Evolutionary conservation across 2,888 invertebrate species (phyloP), one percentile per base, ranked within the genome.

Genomic region (Hypomecis punctinalis): DNA sequence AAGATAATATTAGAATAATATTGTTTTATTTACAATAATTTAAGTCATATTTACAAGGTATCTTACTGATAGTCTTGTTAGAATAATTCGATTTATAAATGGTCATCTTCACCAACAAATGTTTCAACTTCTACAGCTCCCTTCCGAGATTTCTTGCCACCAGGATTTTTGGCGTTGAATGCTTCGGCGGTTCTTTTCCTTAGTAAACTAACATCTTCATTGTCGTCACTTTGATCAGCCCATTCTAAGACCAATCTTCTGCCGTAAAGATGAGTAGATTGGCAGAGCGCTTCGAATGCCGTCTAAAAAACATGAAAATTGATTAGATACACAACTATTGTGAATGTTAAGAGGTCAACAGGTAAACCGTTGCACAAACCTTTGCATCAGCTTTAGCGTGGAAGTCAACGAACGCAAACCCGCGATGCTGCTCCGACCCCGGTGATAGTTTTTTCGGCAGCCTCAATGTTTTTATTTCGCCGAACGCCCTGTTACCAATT

Each of bases 191-290:
- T 98, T 77, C 98, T 95, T 90, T 97, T 97, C 68, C 99, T 94
- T 64, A 99, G 91, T 69, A 96, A 94, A 10, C 96, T 96, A 6
- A 99, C 94, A 69, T 95, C 95, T 82, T 97, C 97, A 57, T 93
- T 94, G 33, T 92, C 91, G 63, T 93, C 93, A 42, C 95, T 95
- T 54, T 95, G 94, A 62, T 96, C 94, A 0, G 98, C 98, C 99
- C 99, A 99, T 92, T 99, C 99, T 66, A 99, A 90, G 0, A 98
- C 99, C 76, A 99, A 93, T 61, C 99, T 94, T 72, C 99, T 94
- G 0, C 99, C 99, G 87, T 98, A 99, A 89, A 99, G 96, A 94
- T 99, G 99, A 60, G 99, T 99, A 78, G 99, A 99, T 84, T 97
- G 97, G 75, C 97, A 96, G n/a, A 99, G 85, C 0, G 98, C 96